Conservation (phyloP, 2,113 vertebrate genomes). For the Chauna torquata region DNA sequence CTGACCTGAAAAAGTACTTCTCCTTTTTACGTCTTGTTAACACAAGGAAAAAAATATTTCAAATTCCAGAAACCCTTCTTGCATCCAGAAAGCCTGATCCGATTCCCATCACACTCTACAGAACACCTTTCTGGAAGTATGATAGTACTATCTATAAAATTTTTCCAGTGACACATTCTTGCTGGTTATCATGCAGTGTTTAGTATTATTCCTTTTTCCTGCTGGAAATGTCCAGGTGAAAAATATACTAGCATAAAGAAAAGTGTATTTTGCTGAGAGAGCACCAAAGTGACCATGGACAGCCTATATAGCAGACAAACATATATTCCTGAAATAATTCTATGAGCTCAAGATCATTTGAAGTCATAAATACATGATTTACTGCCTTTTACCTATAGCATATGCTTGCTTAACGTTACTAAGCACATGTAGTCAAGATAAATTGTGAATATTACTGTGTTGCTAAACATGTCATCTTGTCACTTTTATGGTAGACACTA, state of each 20-base stretch:
- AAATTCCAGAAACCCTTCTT: neutral
- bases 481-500: neutral
- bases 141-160: neutral
- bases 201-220: neutral
- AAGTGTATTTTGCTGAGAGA: neutral
- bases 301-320: neutral
- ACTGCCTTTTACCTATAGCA: neutral
- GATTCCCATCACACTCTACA: neutral
- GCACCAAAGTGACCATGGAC: neutral
- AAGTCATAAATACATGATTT: too few relatives aligned
- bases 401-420: neutral
- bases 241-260: neutral
- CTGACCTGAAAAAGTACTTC: slow-evolving; percentile 76
- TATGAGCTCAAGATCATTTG: neutral
- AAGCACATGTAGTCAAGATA: neutral
- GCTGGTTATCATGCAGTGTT: neutral
- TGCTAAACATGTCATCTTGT: neutral
- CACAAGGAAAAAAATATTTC: neutral
- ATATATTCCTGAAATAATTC: neutral
- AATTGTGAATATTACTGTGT: neutral
- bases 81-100: neutral
- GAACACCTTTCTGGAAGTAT: neutral
- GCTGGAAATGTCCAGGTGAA: neutral
- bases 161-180: neutral
- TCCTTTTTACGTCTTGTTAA: slow-evolving; percentile 13